phyloP scores from a whole-genome alignment of 1,140 invertebrate genomes.

The Battus philenor region DNA sequence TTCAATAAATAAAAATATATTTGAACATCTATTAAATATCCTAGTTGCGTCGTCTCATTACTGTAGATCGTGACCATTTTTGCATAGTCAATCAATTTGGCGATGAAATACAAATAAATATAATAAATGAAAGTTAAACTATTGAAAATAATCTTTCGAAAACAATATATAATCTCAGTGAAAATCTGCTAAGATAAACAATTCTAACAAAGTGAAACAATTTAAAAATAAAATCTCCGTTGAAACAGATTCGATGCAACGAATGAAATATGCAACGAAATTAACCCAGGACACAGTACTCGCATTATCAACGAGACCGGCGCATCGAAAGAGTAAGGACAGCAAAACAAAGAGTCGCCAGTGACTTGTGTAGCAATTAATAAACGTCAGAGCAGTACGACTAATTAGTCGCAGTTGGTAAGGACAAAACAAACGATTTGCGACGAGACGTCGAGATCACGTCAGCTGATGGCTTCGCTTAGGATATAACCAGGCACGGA shows the following conservation, averaged over 20 bases:
- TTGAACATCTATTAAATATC: no score
- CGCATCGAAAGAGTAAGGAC: constrained; percentile 41
- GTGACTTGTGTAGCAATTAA: constrained; percentile 65
- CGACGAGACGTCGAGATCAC: constrained; percentile 45
- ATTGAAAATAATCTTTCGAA: no score
- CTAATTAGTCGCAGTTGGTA: constrained; percentile 61
- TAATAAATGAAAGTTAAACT: no score
- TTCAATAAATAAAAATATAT: no score
- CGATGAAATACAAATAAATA: no score
- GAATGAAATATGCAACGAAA: constrained; percentile 44
- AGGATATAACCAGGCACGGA: constrained; percentile 6
- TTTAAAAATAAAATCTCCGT: no score
- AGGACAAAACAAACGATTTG: constrained; percentile 52
- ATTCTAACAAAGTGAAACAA: no score
- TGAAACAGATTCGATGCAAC: background rate
- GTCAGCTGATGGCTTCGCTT: constrained; percentile 25
- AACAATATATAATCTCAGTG: no score
- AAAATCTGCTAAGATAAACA: no score
- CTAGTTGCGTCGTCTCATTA: no score
- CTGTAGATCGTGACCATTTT: no score
- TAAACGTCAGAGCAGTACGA: constrained; percentile 56
- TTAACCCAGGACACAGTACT: constrained; percentile 33
- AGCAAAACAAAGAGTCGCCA: constrained; percentile 47
- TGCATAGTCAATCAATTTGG: no score
- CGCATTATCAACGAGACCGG: constrained; percentile 37